Conservation (phyloP, 2,113 vertebrate species). For the Ammodytes marinus region DNA sequence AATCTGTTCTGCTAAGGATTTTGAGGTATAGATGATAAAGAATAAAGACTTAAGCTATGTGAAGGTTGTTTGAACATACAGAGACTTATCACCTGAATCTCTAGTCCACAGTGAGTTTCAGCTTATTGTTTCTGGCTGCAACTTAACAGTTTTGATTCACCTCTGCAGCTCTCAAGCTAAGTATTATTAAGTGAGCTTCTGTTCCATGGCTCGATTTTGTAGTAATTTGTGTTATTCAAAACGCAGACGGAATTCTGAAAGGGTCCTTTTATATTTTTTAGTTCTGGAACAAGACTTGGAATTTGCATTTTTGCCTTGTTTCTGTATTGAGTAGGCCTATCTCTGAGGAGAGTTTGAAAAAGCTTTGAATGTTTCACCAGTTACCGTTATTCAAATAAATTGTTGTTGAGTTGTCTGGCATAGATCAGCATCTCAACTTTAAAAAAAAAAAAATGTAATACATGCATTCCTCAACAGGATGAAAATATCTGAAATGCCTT, state of each 20-base stretch:
- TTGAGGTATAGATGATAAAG: neutral
- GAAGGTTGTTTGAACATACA: neutral
- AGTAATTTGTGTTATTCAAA: neutral
- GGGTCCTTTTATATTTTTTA: neutral
- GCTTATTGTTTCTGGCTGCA: neutral
- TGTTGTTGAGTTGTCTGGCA: neutral
- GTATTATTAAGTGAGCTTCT: neutral
- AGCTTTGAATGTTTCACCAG: constrained; percentile 71
- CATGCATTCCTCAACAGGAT: constrained; percentile 32
- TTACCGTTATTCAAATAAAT: neutral
- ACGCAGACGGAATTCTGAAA: neutral
- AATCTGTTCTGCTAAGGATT: neutral
- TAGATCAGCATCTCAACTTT: neutral
- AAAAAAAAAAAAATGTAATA: no score
- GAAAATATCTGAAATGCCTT: constrained; percentile 13
- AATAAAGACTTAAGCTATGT: no score
- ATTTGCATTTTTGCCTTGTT: neutral
- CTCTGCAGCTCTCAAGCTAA: neutral
- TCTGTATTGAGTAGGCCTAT: neutral
- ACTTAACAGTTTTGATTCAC: neutral
- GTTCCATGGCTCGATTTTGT: neutral
- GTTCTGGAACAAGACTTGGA: neutral
- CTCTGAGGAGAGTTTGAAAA: constrained; percentile 15
- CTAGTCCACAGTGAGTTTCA: neutral
- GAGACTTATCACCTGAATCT: neutral